Base-by-base conservation (phyloP, 2,888 invertebrate species). In the Argyra leucocephala region DNA sequence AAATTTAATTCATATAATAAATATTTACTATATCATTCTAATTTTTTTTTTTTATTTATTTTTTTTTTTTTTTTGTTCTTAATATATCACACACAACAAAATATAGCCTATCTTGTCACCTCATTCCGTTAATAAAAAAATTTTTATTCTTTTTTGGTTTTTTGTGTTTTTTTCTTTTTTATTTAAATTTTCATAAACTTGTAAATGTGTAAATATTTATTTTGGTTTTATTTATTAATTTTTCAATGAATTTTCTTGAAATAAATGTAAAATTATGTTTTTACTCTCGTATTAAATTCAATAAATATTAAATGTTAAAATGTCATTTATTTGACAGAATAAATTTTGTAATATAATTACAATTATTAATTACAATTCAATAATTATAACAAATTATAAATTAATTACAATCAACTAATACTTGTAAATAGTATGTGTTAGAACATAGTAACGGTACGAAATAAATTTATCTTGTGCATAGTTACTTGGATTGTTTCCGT, bases 111-210 rank as follows among this genome's bases (percentile, higher is more conserved):
- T 48, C 18, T 48, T 48, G 48, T 48, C 18, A 1, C 9, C 15
- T 18, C 9, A 48, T 48, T n/a, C 48, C n/a, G 18, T 48, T 15
- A 60, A 63, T 57, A 37, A 66, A n/a, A 65, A 67, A 63, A 67
- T 65, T 66, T 61, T 66, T 63, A n/a, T 12, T 48, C 12, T 65
- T 63, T 64, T 66, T 67, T 67, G 62, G 67, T 66, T 64, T 67
- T 68, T 69, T 66, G 66, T 66, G 65, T 64, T 63, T 67, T 67
- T 62, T 62, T 59, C 67, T 69, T 70, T 67, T 71, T 66, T 69
- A 72, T 72, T 72, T 72, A 73, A 72, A 72, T 72, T 71, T 72
- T 70, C 71, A 71, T 73, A 73, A 73, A 72, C 72, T 72, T 72
- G 71, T 70, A 70, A 70, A 70, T 70, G 67, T 66, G 66, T 68